These are phyloP conservation scores for Isaurus tuberculatus DNA, from an alignment of 92 coral and sea anemone genomes.

Conservation along the genomic window DNA sequence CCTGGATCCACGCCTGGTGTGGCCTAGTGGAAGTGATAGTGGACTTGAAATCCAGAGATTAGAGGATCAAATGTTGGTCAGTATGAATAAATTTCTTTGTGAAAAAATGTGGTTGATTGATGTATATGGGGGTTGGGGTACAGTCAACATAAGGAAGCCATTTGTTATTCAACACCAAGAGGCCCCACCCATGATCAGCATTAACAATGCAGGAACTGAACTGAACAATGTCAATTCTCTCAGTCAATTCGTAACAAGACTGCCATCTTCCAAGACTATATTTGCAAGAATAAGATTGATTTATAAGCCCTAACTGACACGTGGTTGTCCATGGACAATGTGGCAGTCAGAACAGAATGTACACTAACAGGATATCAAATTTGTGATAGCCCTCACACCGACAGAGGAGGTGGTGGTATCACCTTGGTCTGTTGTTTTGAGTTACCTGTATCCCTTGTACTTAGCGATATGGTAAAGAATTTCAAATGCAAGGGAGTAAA, in stretches of 20 bases:
- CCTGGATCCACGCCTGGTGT: too few relatives aligned
- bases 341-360: not conserved
- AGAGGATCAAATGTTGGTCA: too few relatives aligned
- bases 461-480: not conserved
- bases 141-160: conserved; percentile 14
- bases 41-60: too few relatives aligned
- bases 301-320: too few relatives aligned
- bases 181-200: conserved; percentile 1
- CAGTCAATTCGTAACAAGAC: conserved; percentile 26
- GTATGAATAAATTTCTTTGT: too few relatives aligned
- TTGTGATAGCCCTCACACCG: not conserved
- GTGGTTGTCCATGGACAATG: too few relatives aligned
- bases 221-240: conserved; percentile 1
- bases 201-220: conserved; percentile 6
- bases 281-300: too few relatives aligned
- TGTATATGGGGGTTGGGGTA: too few relatives aligned
- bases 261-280: not conserved
- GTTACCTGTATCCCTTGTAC: conserved; percentile 15
- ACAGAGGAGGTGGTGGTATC: conserved; percentile 34
- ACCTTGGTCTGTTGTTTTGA: conserved; percentile 23
- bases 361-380: not conserved
- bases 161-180: conserved; percentile 25
- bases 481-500: too few relatives aligned
- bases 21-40: too few relatives aligned
- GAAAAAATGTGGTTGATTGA: too few relatives aligned